A percentile compares a stretch with the other conserved stretches of the same genome.
Conservation (phyloP, 2,797 vertebrate genomes). For the Silurus aristotelis region DNA sequence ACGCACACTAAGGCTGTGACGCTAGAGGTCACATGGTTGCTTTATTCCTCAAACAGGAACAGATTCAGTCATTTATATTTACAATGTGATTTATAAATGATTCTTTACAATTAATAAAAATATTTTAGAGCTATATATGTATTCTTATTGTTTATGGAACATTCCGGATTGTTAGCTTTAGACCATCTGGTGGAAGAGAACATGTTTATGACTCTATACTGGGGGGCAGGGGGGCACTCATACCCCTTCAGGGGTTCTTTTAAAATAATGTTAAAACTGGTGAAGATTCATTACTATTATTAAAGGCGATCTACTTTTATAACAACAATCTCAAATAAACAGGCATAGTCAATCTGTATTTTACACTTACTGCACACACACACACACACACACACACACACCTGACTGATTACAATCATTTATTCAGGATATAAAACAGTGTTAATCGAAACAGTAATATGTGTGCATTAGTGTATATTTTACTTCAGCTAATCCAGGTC, state of each 20-base stretch:
- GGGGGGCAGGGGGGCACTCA: background rate
- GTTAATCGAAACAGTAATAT: background rate
- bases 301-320: too few species aligned
- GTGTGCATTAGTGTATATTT: background rate
- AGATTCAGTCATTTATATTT: too few species aligned
- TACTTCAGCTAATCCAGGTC: background rate
- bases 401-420: background rate
- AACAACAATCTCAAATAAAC: too few species aligned
- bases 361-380: too few species aligned
- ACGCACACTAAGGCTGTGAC: background rate
- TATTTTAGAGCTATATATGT: background rate
- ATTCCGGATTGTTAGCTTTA: background rate
- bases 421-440: constrained; percentile 16
- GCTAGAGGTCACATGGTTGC: background rate
- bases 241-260: background rate
- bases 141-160: background rate
- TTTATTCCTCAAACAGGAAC: too few species aligned
- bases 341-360: too few species aligned
- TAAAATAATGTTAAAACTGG: too few species aligned
- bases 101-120: too few species aligned
- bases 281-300: background rate
- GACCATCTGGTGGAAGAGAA: background rate
- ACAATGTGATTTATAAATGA: too few species aligned
- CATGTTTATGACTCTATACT: background rate
- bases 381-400: too few species aligned